A percentile compares a stretch with the other conserved stretches of the same genome.
Conservation (phyloP, 2,888 invertebrate species). For the Xanthorhoe designata region DNA sequence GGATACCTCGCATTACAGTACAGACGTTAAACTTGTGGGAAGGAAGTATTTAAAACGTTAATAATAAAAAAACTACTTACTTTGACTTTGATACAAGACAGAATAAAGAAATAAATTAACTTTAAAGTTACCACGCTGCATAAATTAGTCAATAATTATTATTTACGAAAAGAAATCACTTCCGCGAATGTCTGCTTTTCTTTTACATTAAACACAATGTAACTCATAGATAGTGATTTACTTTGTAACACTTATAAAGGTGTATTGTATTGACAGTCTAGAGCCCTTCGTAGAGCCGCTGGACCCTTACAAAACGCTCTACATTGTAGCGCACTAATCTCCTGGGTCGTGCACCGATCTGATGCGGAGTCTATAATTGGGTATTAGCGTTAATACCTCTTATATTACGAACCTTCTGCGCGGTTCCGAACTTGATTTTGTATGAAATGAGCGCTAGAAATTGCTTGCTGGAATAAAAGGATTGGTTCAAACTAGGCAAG, state of each 20-base stretch:
- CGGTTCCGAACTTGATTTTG: constrained; percentile 29
- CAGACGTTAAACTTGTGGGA: neutral
- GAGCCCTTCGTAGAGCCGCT: constrained; percentile 12
- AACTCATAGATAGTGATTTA: neutral
- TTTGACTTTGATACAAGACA: too few species aligned
- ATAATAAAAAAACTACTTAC: too few species aligned
- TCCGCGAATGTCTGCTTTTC: neutral
- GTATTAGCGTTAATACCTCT: constrained; percentile 74
- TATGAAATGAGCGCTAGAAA: constrained; percentile 29
- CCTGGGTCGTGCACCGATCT: constrained; percentile 60
- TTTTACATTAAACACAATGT: neutral
- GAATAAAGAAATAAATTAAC: too few species aligned
- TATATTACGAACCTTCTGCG: constrained; percentile 54
- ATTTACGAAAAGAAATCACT: neutral
- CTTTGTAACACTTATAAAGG: neutral
- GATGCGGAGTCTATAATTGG: constrained; percentile 71
- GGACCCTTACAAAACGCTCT: constrained; percentile 36
- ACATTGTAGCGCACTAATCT: constrained; percentile 66
- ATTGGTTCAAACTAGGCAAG: constrained; percentile 19
- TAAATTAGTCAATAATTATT: neutral
- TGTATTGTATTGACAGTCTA: constrained; percentile 4
- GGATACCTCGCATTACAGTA: too few species aligned
- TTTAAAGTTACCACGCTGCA: too few species aligned
- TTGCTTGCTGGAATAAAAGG: constrained; percentile 8
- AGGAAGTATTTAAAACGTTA: neutral